These are phyloP conservation scores for Cephus nigrinus DNA, from an alignment of 2,888 invertebrate species.

Conservation along the genomic window DNA sequence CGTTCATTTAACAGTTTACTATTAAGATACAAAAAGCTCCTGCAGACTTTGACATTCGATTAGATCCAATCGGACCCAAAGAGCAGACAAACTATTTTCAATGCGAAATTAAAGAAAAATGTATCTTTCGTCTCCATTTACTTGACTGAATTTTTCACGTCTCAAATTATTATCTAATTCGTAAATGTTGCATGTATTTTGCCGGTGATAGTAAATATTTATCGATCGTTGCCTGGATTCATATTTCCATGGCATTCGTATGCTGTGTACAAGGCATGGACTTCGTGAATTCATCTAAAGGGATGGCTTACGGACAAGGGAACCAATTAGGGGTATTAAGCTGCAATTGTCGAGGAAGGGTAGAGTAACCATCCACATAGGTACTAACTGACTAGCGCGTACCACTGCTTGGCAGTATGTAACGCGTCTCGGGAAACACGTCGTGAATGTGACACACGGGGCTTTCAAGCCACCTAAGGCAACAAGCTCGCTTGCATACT, in stretches of 20 bases:
- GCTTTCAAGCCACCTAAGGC: slow-evolving; percentile 61
- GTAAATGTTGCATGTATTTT: neutral
- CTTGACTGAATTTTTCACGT: neutral
- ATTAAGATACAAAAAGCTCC: neutral
- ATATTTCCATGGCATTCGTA: neutral
- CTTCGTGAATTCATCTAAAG: neutral
- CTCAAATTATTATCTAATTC: neutral
- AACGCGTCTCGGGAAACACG: slow-evolving; percentile 53
- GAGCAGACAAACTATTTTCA: neutral
- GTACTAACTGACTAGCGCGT: slow-evolving; percentile 1
- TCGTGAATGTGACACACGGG: slow-evolving; percentile 59
- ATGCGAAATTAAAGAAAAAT: neutral
- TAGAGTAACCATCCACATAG: slow-evolving; percentile 6
- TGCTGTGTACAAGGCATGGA: neutral
- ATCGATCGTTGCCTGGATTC: neutral
- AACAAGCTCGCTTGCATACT: slow-evolving; percentile 63
- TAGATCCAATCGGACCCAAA: neutral
- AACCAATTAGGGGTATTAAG: slow-evolving; percentile 45
- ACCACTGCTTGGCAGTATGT: slow-evolving; percentile 35
- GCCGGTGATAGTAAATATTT: neutral
- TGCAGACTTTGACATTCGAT: neutral
- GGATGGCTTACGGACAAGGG: slow-evolving; percentile 1
- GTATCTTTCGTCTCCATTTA: neutral
- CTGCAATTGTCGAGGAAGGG: slow-evolving; percentile 34
- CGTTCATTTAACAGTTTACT: neutral